Base-by-base conservation (phyloP, 2,888 invertebrate genomes). In the Pristionchus maxplancki region DNA sequence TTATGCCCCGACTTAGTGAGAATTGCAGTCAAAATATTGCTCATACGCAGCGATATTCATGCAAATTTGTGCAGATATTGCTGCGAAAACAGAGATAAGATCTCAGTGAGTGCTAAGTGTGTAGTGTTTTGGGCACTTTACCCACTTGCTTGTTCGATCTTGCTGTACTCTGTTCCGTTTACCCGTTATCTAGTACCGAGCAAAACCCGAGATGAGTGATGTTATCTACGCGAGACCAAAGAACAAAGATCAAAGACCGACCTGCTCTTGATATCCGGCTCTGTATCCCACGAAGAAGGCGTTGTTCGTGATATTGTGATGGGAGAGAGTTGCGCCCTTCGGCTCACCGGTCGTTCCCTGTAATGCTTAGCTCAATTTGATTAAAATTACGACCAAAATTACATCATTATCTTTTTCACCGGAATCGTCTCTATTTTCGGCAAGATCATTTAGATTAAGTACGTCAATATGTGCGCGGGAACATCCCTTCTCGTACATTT, bases 281-380 rank as follows among this genome's bases (percentile, higher is more conserved):
- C 96, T 94, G 44, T 94, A 95, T 0, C 96, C 97, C 88, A 96
- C 95, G 92, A 96, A 96, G 93, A 96, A 96, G 11, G 96, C 96
- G 95, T 97, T 97, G 95, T 98, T 97, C 4, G 97, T 95, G 31
- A 97, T 95, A 90, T 96, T 96, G 93, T 96, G 96, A 94, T 98
- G 97, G 3, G 95, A 94, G 28, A 96, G 93, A 6, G 94, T 95
- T 13, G 95, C 96, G 67, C 97, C 97, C 95, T 97, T 97, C 0
- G 97, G 97, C 64, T 95, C 95, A n/a, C 97, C 97, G 0, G 97
- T 97, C 0, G 97, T 97, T 31, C 97, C 97, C 96, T 96, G 91
- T 40, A 93, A 86, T 17, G 58, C 20, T 24, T n/a, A 5, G 2
- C 6, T 58, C 6, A 53, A 17, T 53, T 20, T 0, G 53, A 53